phyloP scores from a whole-genome alignment of 2,888 invertebrate genomes.

The Cataglyphis cursor region DNA sequence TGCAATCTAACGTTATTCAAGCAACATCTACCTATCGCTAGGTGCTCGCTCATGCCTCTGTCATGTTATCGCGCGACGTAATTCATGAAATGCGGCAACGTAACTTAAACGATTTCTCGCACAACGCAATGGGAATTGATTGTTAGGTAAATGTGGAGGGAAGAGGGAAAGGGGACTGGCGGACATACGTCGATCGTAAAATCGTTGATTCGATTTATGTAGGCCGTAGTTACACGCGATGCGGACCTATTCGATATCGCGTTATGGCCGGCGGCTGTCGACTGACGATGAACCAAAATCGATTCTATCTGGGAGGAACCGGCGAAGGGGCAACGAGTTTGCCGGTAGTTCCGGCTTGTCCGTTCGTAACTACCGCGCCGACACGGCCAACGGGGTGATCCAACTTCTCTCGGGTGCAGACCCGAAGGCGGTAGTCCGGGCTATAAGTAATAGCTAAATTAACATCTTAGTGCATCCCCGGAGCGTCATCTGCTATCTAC shows the following conservation, averaged over 20 bases:
- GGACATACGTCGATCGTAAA: conserved; percentile 53
- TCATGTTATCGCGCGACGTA: neutral
- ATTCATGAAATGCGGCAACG: conserved; percentile 3
- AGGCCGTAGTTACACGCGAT: conserved; percentile 35
- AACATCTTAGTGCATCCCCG: conserved; percentile 84
- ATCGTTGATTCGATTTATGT: conserved; percentile 54
- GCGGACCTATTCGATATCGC: conserved; percentile 34
- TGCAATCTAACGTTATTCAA: conserved; percentile 4
- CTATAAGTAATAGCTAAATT: conserved; percentile 85
- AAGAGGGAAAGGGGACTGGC: neutral
- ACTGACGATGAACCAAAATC: conserved; percentile 55
- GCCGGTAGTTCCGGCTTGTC: conserved; percentile 60
- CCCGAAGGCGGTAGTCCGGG: conserved; percentile 73
- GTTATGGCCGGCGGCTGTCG: conserved; percentile 40
- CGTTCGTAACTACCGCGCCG: conserved; percentile 66
- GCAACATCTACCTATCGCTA: conserved; percentile 2
- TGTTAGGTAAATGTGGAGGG: neutral
- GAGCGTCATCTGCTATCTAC: conserved; percentile 85
- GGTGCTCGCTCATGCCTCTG: conserved; percentile 4
- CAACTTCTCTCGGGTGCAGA: conserved; percentile 73
- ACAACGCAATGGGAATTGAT: neutral
- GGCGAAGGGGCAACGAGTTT: conserved; percentile 62
- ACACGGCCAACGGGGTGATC: conserved; percentile 63
- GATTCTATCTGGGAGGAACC: conserved; percentile 59
- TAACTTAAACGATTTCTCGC: conserved; percentile 16